Evolutionary conservation across 2,113 vertebrate genomes (phyloP).

Genomic region (Oxyruncus cristatus): DNA sequence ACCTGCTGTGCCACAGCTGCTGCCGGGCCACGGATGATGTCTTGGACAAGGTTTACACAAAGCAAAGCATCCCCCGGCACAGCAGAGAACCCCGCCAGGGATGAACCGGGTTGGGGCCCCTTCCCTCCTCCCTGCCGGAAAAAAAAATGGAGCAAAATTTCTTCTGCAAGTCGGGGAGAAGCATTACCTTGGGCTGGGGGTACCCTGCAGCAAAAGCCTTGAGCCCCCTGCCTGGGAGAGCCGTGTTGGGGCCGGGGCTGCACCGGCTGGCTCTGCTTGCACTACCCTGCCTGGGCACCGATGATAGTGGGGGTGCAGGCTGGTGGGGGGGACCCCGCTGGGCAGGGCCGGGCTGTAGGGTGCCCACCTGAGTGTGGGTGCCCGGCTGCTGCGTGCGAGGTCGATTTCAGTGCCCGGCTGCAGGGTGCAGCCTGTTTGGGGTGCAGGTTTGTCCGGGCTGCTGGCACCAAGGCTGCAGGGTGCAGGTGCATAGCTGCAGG

Average conservation of each 20-base stretch:
- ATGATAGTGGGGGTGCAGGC: background rate
- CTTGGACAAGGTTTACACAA: background rate
- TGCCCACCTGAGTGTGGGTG: background rate
- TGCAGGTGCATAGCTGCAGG: background rate
- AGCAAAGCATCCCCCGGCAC: background rate
- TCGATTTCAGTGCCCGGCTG: background rate
- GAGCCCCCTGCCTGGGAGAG: background rate
- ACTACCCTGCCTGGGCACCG: background rate
- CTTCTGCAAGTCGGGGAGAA: background rate
- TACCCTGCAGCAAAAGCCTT: background rate
- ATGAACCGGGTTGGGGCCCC: background rate
- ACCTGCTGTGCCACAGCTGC: constrained; percentile 25
- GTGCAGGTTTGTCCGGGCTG: background rate
- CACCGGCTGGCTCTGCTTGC: fast-evolving
- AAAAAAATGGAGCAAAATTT: background rate
- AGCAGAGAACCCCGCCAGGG: fast-evolving
- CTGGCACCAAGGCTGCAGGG: background rate
- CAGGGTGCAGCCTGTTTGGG: background rate
- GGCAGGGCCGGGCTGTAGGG: background rate
- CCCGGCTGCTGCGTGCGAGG: background rate
- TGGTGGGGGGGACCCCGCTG: background rate
- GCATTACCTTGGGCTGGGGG: background rate
- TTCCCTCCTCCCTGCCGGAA: background rate
- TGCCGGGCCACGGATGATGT: background rate
- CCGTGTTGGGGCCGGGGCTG: background rate